Percentiles rank a stretch among this genome's conserved stretches.
Conservation (phyloP, 2,113 vertebrate species). For the Phalacrocorax brasilianus region DNA sequence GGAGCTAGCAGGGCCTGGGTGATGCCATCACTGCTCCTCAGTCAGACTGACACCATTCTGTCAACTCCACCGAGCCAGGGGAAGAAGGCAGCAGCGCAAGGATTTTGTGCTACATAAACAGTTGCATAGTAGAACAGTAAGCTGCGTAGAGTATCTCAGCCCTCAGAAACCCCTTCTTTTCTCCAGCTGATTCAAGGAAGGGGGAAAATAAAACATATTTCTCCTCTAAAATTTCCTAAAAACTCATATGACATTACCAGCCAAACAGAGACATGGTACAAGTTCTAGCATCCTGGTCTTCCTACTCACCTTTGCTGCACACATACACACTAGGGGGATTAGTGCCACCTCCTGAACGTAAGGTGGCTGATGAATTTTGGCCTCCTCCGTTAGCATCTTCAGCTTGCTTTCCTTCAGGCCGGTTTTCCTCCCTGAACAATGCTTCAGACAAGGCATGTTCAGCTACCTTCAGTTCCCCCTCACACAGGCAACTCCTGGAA, state of each 20-base stretch:
- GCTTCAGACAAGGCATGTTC: not conserved
- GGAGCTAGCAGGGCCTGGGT: not conserved
- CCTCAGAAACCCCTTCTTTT: not conserved
- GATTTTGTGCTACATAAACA: accelerated
- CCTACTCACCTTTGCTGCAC: not conserved
- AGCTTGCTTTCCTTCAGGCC: not conserved
- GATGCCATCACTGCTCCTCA: not conserved
- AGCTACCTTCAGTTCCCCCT: not conserved
- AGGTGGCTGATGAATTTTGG: not conserved
- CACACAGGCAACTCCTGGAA: not conserved
- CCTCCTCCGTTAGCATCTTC: not conserved
- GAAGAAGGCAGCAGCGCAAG: not conserved
- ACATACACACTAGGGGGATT: no score
- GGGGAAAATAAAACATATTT: accelerated
- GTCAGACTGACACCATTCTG: not conserved
- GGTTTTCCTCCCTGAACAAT: not conserved
- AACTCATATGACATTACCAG: accelerated
- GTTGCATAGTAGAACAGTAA: not conserved
- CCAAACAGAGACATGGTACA: not conserved
- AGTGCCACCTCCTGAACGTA: not conserved
- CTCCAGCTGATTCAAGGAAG: not conserved
- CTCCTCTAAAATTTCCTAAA: not conserved
- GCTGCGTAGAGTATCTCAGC: not conserved
- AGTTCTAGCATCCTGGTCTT: not conserved
- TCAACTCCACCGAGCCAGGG: not conserved